A percentile compares a stretch with the other conserved stretches of the same genome.
phyloP scores from a whole-genome alignment of 2,797 vertebrate species.

The Borostomias antarcticus region DNA sequence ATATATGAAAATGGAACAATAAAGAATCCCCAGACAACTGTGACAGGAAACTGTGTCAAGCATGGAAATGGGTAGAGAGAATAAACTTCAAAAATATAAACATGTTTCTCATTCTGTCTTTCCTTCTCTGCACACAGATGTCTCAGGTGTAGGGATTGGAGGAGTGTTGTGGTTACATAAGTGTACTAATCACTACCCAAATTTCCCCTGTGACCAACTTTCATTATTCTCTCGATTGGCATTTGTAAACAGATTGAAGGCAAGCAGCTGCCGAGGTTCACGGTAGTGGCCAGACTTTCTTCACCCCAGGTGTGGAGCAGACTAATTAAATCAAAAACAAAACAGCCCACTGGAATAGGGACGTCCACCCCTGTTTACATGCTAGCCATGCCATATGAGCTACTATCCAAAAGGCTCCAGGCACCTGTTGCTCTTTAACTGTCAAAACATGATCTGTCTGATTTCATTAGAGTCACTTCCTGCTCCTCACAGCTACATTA shows the following conservation, averaged over 20 bases:
- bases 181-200: constrained; percentile 17
- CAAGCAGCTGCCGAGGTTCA: constrained; percentile 53
- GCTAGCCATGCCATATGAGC: background rate
- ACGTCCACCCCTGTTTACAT: constrained; percentile 12
- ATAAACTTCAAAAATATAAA: constrained; percentile 16
- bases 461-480: background rate
- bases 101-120: constrained; percentile 16
- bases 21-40: too few species aligned
- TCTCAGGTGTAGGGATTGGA: constrained; percentile 36
- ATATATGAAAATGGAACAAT: too few species aligned
- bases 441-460: background rate
- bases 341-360: background rate
- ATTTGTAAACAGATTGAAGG: constrained; percentile 45
- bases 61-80: constrained; percentile 31
- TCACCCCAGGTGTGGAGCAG: constrained; percentile 34
- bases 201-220: constrained; percentile 24
- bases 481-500: too few species aligned
- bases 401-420: background rate
- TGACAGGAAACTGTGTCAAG: constrained; percentile 24
- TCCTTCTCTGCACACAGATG: background rate
- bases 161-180: constrained; percentile 26
- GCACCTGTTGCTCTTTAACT: constrained; percentile 10
- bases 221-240: constrained; percentile 51
- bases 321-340: constrained; percentile 46
- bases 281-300: constrained; percentile 31